Percentiles rank a stretch among this genome's conserved stretches.
phyloP scores from a whole-genome alignment of 1,140 invertebrate genomes.

The Carposina sasakii region DNA sequence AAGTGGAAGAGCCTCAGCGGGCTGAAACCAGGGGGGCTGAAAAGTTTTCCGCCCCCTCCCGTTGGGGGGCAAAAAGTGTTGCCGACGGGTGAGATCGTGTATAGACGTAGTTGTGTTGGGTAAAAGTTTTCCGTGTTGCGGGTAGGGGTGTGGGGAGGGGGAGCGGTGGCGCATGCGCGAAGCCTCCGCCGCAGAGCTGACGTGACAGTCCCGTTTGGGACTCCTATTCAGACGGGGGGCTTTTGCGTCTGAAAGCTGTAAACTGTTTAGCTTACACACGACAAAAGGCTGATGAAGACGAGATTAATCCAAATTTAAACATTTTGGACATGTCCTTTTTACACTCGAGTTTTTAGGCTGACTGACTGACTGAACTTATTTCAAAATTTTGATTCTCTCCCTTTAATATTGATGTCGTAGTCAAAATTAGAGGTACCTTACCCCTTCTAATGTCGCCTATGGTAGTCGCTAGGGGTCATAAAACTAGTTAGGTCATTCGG shows the following conservation, averaged over 20 bases:
- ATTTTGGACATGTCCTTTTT: no score
- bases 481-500: constrained; percentile 34
- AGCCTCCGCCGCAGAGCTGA: constrained; percentile 44
- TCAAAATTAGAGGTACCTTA: no score
- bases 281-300: no score
- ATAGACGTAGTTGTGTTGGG: constrained; percentile 66
- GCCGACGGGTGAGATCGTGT: constrained; percentile 62
- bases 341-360: no score
- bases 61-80: constrained; percentile 67
- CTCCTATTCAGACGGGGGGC: constrained; percentile 32
- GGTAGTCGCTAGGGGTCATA: constrained; percentile 13
- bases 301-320: no score
- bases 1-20: constrained; percentile 71
- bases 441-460: no score
- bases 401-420: no score
- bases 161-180: constrained; percentile 56
- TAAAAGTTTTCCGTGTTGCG: constrained; percentile 72
- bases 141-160: constrained; percentile 50
- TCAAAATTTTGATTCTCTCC: no score
- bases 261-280: constrained; percentile 40
- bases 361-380: no score
- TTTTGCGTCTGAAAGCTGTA: constrained; percentile 19
- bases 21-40: constrained; percentile 60
- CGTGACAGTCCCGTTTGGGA: constrained; percentile 58
- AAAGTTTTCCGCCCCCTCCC: constrained; percentile 66